Percentiles rank a stretch among this genome's conserved stretches.
Conservation (phyloP, 2,797 vertebrate genomes). For the Diglossa cyanea region DNA sequence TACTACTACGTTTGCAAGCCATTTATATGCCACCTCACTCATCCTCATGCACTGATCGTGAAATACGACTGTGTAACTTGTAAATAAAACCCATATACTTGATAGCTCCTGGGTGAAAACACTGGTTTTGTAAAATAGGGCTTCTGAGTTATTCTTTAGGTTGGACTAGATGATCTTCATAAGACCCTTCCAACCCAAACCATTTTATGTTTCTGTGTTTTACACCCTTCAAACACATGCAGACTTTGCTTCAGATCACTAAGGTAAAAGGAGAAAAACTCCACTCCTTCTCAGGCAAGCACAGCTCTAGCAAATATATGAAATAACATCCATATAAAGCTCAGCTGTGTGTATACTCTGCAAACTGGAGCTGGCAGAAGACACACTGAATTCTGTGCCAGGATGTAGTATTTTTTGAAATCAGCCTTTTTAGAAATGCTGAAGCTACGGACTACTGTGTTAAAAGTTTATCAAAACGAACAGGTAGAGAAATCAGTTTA, state of each 20-base stretch:
- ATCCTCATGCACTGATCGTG: neutral
- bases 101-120: neutral
- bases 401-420: neutral
- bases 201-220: neutral
- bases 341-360: neutral
- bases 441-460: neutral
- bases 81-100: neutral
- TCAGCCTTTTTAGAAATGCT: neutral
- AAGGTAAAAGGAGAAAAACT: neutral
- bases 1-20: neutral
- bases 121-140: neutral
- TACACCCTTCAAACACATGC: neutral
- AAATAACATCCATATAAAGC: neutral
- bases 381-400: neutral
- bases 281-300: neutral
- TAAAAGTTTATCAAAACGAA: neutral
- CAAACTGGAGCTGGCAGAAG: neutral
- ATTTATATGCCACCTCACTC: neutral
- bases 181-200: neutral
- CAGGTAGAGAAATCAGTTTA: neutral
- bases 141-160: neutral
- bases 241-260: neutral
- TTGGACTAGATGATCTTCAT: neutral
- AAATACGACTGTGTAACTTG: neutral
- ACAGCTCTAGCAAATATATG: neutral